phyloP scores from a whole-genome alignment of 2,888 invertebrate genomes.

The Furcula furcula region DNA sequence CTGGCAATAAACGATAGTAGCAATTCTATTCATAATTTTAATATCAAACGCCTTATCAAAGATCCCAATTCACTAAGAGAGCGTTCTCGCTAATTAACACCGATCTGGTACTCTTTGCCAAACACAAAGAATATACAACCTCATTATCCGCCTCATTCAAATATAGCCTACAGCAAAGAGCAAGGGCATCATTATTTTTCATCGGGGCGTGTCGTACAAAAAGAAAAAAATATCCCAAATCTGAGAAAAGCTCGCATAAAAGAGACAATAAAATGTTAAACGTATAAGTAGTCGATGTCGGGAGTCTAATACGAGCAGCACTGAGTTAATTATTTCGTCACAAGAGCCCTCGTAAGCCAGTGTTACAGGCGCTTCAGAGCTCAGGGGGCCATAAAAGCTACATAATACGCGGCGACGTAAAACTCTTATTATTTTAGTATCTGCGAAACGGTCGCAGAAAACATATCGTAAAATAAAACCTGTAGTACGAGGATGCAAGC shows the following conservation, averaged over 20 bases:
- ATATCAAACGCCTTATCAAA: slow-evolving; percentile 13
- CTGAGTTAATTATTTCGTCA: slow-evolving; percentile 78
- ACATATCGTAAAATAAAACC: slow-evolving; percentile 78
- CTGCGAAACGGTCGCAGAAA: slow-evolving; percentile 75
- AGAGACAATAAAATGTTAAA: slow-evolving; percentile 49
- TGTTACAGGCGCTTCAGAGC: slow-evolving; percentile 74
- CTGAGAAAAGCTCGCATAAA: slow-evolving; percentile 26
- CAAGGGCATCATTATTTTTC: slow-evolving; percentile 26
- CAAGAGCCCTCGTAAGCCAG: slow-evolving; percentile 76
- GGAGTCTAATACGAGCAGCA: slow-evolving; percentile 67
- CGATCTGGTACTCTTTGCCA: slow-evolving; percentile 25
- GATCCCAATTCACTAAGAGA: slow-evolving; percentile 21
- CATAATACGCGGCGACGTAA: slow-evolving; percentile 77
- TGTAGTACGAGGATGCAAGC: slow-evolving; percentile 62
- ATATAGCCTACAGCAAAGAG: slow-evolving; percentile 28
- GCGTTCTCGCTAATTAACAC: slow-evolving; percentile 35
- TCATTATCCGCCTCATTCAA: slow-evolving; percentile 34
- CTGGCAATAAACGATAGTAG: too few species aligned
- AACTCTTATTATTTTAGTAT: slow-evolving; percentile 81
- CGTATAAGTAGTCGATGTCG: slow-evolving; percentile 50
- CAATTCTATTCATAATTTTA: slow-evolving; percentile 12
- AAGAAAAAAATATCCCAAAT: slow-evolving; percentile 23
- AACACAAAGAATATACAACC: slow-evolving; percentile 33
- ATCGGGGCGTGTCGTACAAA: slow-evolving; percentile 8
- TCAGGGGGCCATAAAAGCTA: slow-evolving; percentile 73